Evolutionary conservation across 2,888 invertebrate genomes (phyloP), one percentile per base, ranked within the genome.

Genomic region (Tortrix viridana): DNA sequence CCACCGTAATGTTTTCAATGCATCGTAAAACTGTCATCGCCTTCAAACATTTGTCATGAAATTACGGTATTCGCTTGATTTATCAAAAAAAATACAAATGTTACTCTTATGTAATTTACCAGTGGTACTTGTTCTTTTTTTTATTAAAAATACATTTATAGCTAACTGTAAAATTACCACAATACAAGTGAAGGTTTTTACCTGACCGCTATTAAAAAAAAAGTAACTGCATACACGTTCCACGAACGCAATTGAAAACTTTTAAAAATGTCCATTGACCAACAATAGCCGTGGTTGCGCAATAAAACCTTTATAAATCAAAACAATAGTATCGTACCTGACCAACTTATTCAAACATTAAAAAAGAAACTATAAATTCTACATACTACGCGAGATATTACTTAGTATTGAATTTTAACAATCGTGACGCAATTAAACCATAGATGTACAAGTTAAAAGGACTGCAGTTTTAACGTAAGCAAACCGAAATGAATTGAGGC

Each of bases 311-410:
- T 76, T 71, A 80, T 81, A 78, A 69, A 73, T 70, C 62, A 69
- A 71, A 74, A 88, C 82, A 88, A 87, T 78, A 77, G 73, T 70
- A 71, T 71, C 71, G 67, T 88, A 88, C 89, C 88, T 89, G 89
- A 67, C 68, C 61, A 59, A 50, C 22, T 43, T 55, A 43, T 52
- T 55, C 60, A 41, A 38, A 14, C 41, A 23, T 32, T 32, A n/a
- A n/a, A n/a, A n/a, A n/a, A n/a, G n/a, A n/a, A n/a, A n/a, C n/a
- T n/a, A n/a, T n/a, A 9, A 32, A 32, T 32, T 32, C 12, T 26
- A 12, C 12, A 9, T 26, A 7, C 0, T 6, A 26, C 9, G 26
- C 12, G 3, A 12, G 32, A 32, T 32, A 32, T 32, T 9, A 32
- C 32, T 32, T 12, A 32, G 12, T 12, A 32, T 12, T 32, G 12